Base-by-base conservation (phyloP, 2,113 vertebrate genomes). In the Ciconia maguari region DNA sequence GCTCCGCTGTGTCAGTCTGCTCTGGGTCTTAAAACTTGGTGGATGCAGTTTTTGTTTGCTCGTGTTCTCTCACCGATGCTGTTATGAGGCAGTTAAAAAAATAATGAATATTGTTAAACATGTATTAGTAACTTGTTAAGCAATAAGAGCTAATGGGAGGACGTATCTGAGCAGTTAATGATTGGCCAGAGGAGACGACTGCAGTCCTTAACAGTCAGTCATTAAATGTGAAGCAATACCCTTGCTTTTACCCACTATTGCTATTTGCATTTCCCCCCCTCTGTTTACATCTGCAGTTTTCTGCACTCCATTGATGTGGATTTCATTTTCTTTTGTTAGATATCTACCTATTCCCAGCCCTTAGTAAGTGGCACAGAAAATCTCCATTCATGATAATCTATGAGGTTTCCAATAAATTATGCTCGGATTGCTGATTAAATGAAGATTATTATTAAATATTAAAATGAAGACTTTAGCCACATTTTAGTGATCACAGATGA, bases 131-230 rank as follows among this genome's bases (percentile, higher is more conserved):
- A 91, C 84, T 89, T 90, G 62, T 95, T 90, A 95, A 91, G 83
- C 89, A 94, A 65, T 84, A 78, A 84, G 72, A 93, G 72, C 80
- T 95, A 94, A 93, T 72, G 58, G 77, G 69, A 82, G 80, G 61
- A 91, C 74, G 93, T 93, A 95, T 95, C 75, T 21, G 18, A 87
- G 74, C 52, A 60, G 94, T 89, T 96, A 93, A 93, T 96, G 87
- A 87, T 94, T 96, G 93, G 74, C 87, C 84, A 89, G 87, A 94
- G 81, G 74, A 94, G 77, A 91, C 25, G 81, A 65, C 89, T 91
- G 84, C 12, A 55, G 60, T 87, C n/a, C 74, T 91, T 91, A 82
- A 87, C 41, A 68, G 77, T 84, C 80, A 78, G 68, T 92, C 77
- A 75, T 94, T 89, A 93, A 82, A 91, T 11, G 44, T 69, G 91